These are phyloP conservation scores for Apistogramma diplotaenia DNA, from an alignment of 2,113 vertebrate genomes.

Conservation along the genomic window DNA sequence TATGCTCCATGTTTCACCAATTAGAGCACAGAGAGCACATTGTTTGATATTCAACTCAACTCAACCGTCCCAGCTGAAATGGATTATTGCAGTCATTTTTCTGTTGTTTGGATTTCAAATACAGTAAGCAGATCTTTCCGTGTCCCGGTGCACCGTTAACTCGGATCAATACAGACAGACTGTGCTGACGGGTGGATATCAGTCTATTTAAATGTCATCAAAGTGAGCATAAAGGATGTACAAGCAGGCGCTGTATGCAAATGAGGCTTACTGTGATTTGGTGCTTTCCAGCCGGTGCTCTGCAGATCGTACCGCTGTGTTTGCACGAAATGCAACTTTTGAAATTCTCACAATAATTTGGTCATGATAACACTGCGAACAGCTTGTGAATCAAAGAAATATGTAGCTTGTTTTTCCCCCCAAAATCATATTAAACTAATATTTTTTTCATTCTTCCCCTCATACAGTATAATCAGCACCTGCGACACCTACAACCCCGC, in stretches of 20 bases:
- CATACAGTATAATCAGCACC: too few species aligned
- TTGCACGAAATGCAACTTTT: background rate
- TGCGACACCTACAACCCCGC: too few species aligned
- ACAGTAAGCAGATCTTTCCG: constrained; percentile 2
- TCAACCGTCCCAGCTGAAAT: constrained; percentile 49
- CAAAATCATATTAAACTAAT: background rate
- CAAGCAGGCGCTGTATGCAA: background rate
- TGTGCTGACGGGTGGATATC: background rate
- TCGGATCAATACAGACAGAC: constrained; percentile 7
- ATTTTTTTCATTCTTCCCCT: too few species aligned
- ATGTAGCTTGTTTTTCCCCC: too few species aligned
- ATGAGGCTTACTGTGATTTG: background rate
- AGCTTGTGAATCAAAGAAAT: background rate
- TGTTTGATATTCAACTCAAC: constrained; percentile 49
- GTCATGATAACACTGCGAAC: background rate
- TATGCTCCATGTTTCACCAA: constrained; percentile 61
- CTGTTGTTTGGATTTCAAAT: constrained; percentile 38
- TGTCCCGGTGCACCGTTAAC: constrained; percentile 3
- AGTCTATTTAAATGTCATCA: background rate
- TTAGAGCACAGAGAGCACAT: constrained; percentile 60
- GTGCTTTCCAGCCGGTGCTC: background rate
- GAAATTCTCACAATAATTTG: background rate
- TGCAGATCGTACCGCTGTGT: background rate
- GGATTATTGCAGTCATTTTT: constrained; percentile 49
- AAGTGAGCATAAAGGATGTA: background rate